Evolutionary conservation across 1,140 invertebrate species (phyloP).

Genomic region (Acyrthosiphon pisum): DNA sequence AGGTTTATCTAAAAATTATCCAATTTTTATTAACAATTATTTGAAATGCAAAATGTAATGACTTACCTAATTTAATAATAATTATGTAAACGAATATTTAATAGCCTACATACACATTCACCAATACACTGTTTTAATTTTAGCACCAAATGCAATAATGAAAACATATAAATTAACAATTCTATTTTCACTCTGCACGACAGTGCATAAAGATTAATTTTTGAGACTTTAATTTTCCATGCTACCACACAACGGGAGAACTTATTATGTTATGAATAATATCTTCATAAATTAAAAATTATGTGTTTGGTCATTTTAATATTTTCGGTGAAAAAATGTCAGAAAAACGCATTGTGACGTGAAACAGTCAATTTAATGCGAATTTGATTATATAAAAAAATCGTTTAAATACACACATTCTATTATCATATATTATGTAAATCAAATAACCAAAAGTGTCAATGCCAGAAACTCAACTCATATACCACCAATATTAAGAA

Average conservation of each 20-base stretch:
- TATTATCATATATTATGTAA: background rate
- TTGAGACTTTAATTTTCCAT: background rate
- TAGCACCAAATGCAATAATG: background rate
- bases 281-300: background rate
- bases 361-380: background rate
- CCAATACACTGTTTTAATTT: background rate
- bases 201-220: background rate
- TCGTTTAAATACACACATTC: background rate
- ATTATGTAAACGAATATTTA: background rate
- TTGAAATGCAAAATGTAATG: background rate
- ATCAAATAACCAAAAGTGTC: background rate
- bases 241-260: background rate
- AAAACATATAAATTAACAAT: background rate
- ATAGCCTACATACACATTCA: background rate
- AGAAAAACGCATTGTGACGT: background rate
- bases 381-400: background rate
- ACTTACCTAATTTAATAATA: background rate
- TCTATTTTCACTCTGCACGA: background rate
- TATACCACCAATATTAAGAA: background rate
- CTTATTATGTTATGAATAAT: background rate
- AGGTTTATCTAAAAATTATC: background rate
- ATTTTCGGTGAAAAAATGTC: background rate
- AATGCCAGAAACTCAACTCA: background rate
- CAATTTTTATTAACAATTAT: background rate
- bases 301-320: background rate